Evolutionary conservation across 2,797 vertebrate species (phyloP).

Genomic region (Oryzias sinensis): DNA sequence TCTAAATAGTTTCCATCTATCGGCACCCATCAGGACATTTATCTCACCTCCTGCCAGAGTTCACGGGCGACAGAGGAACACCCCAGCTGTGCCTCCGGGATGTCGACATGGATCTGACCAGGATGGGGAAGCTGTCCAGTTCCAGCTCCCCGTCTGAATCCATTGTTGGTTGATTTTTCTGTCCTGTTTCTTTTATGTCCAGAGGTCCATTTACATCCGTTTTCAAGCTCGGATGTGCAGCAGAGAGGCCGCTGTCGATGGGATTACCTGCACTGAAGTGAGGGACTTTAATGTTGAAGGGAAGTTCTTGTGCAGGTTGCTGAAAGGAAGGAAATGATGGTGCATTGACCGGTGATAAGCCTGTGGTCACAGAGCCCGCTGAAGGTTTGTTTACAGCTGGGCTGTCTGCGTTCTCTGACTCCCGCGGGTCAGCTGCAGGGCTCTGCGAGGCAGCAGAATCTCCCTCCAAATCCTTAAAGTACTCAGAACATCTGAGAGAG

Average conservation of each 20-base stretch:
- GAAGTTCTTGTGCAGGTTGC: slow-evolving; percentile 25
- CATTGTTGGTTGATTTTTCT: slow-evolving; percentile 16
- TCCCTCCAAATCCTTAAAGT: slow-evolving; percentile 83
- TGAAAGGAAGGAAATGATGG: not conserved
- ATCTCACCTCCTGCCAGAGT: slow-evolving; percentile 80
- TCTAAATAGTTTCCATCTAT: too few species aligned
- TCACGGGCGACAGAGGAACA: slow-evolving; percentile 80
- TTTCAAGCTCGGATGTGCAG: slow-evolving; percentile 42
- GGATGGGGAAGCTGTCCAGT: slow-evolving; percentile 74
- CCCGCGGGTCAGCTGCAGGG: slow-evolving; percentile 14
- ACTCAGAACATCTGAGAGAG: slow-evolving; percentile 82
- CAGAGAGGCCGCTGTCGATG: slow-evolving; percentile 25
- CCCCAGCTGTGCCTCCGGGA: slow-evolving; percentile 89
- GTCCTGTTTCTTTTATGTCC: slow-evolving; percentile 45
- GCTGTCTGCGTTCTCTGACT: slow-evolving; percentile 16
- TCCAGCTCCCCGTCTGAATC: slow-evolving; percentile 53
- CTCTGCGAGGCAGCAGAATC: slow-evolving; percentile 11
- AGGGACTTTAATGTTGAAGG: slow-evolving; percentile 44
- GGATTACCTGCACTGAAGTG: slow-evolving; percentile 38
- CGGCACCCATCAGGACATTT: not conserved
- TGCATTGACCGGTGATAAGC: slow-evolving; percentile 2
- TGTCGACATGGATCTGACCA: slow-evolving; percentile 81
- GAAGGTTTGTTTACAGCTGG: not conserved
- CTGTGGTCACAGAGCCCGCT: slow-evolving; percentile 9
- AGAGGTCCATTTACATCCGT: slow-evolving; percentile 29